Evolutionary conservation across 1,140 invertebrate genomes (phyloP), one percentile per base, ranked within the genome.

Genomic region (Oncopeltus fasciatus): DNA sequence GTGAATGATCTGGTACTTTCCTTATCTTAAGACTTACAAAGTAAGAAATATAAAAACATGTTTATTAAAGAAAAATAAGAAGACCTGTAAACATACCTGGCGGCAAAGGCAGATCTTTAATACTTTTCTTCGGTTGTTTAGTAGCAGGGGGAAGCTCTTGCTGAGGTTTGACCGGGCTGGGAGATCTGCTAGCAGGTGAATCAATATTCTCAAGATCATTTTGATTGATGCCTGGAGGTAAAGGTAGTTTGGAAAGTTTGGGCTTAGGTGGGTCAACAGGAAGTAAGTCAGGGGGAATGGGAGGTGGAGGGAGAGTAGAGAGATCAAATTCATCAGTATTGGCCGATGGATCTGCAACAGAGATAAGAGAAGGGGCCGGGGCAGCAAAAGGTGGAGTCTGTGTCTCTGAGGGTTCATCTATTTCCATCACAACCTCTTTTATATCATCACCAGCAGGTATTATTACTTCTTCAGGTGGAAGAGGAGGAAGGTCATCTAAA

Each of bases 51-150:
- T n/a, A n/a, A n/a, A n/a, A n/a, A n/a, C n/a, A n/a, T n/a, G n/a
- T n/a, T n/a, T n/a, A n/a, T n/a, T n/a, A n/a, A n/a, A n/a, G n/a
- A n/a, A n/a, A n/a, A n/a, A n/a, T n/a, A n/a, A n/a, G n/a, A n/a
- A n/a, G n/a, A n/a, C n/a, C n/a, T n/a, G n/a, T n/a, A 8, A 38
- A 74, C 69, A 74, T 73, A 86, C 87, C 85, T 68, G 90, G 88
- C 57, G 90, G 90, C 85, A 94, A 88, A 2, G 91, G 91, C 63
- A 94, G 74, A 74, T 91, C 90, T 72, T 88, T 88, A 65, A 92
- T 87, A 61, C 86, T 80, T 61, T 81, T 82, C 66, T 78, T 82
- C 11, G 73, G 68, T 61, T 71, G 73, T 65, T 76, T 76, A 68
- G 75, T 78, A 26, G 28, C 72, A 20, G 63, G 57, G 31, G 5